Base-by-base conservation (phyloP, 2,113 vertebrate genomes). In the Lanius collurio region DNA sequence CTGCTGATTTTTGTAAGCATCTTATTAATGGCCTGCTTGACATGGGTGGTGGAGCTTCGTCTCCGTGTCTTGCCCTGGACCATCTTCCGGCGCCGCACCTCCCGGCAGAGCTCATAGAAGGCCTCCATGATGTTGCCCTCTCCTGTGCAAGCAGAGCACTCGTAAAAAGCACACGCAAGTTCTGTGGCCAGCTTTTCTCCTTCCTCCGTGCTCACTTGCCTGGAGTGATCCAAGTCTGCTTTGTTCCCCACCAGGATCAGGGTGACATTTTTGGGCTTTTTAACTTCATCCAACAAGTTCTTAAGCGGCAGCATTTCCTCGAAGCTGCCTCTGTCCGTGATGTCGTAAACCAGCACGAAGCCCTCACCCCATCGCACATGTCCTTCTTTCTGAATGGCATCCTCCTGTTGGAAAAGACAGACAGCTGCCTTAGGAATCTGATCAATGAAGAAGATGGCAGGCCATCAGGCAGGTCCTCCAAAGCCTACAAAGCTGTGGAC, bases 1-100 rank as follows among this genome's bases (percentile, higher is more conserved):
- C 99, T 99, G 98, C 99, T 99, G 97, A 99, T 99, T 97, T 99
- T 99, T 93, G 99, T 99, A 39, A 99, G 98, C 99, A 99, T 99
- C 98, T 99, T 99, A 95, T 99, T 99, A 96, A 99, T 99, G 92
- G 99, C 99, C 96, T 99, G 99, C 91, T 99, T 99, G 97, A 99
- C 99, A 0, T 99, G 99, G 1, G 99, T 99, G 94, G 99, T 99
- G 62, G 99, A 99, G 96, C 99, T 99, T 83, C 99, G 98, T 60
- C 99, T 98, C 20, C 99, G 96, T 4, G 99, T 98, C 96, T 99
- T 99, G 92, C 99, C 99, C 97, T 99, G 99, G 33, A 99, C 98
- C 85, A 99, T 99, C 15, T 98, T 99, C 30, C 99, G 97, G 19
- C 99, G 98, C 33, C 99, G 98, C 50, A 99, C 98, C 96, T 99